Base-by-base conservation (phyloP, 1,140 invertebrate genomes). In the Orussus abietinus region DNA sequence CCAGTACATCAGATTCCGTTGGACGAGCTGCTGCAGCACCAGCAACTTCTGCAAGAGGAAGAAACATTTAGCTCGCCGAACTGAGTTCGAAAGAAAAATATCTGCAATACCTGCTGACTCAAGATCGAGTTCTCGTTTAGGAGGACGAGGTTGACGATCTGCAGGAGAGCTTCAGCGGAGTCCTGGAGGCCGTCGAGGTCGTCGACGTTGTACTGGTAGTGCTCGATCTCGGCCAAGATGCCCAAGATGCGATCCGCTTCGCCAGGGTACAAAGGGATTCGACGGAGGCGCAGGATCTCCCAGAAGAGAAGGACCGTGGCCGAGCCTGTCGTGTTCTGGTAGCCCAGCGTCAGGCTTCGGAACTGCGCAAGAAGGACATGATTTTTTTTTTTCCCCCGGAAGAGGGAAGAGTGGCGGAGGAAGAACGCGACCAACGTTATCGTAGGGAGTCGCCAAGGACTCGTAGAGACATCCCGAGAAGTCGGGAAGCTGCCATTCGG, bases 401-500 rank as follows among this genome's bases (percentile, higher is more conserved):
- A 15, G n/a, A n/a, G 33, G 5, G 19, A n/a, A 10, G 3, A 38
- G 15, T 38, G 4, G 10, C 36, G 21, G 4, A 11, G n/a, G 14
- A 34, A 18, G 20, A 26, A 21, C 6, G 20, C 28, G 40, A 59
- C 59, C 69, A 70, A 86, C 83, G 58, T 81, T 76, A 53, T 81
- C 77, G 51, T 81, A 81, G 44, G 83, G 80, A 38, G 76, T 65
- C 18, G 77, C 62, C 7, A 89, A 62, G 1, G 80, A 76, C 50
- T 84, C 77, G 5, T 81, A 77, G 1, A 85, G 70, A 50, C 86
- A 90, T 7, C 72, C 69, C 2, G 84, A 85, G 55, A 87, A 88
- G 59, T 89, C 84, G 3, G 86, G 83, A 15, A 77, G 64, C 29
- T 79, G 75, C 86, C 87, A 90, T 42, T 80, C 78, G 1, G 84